phyloP scores from a whole-genome alignment of 2,888 invertebrate genomes.

The Portevinia maculata region DNA sequence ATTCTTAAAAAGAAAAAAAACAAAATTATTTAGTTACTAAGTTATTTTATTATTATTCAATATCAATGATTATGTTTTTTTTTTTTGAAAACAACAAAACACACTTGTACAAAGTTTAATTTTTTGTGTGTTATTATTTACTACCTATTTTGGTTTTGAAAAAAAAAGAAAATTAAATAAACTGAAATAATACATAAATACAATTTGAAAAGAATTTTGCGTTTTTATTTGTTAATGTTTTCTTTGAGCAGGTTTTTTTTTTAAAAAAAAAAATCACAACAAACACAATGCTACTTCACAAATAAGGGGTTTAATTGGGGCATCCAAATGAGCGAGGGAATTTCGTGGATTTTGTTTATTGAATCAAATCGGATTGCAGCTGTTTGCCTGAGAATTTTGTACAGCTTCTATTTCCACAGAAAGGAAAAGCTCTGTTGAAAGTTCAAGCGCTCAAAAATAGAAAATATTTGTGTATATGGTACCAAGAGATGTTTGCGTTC shows the following conservation, averaged over 20 bases:
- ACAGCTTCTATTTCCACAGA: no score
- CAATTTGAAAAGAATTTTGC: constrained; percentile 31
- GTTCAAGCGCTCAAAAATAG: no score
- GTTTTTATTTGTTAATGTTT: constrained; percentile 51
- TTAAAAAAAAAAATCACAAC: no score
- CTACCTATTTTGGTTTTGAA: constrained; percentile 42
- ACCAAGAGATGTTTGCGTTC: no score
- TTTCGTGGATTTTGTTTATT: background rate
- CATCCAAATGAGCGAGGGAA: background rate
- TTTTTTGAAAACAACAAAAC: constrained; percentile 37
- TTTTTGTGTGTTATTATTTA: constrained; percentile 64
- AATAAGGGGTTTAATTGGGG: background rate
- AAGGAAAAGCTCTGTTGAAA: no score
- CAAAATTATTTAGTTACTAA: constrained; percentile 43
- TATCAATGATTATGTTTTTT: constrained; percentile 37
- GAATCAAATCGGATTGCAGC: no score
- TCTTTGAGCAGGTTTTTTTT: background rate
- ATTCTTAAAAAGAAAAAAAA: constrained; percentile 26
- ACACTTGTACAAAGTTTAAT: constrained; percentile 70
- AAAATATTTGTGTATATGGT: no score
- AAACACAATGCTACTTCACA: background rate
- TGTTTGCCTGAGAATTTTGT: no score
- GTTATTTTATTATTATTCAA: constrained; percentile 50
- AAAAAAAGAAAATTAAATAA: constrained; percentile 50
- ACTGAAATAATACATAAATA: constrained; percentile 60